Evolutionary conservation across 2,113 vertebrate species (phyloP).

Genomic region (Trematomus loennbergii): DNA sequence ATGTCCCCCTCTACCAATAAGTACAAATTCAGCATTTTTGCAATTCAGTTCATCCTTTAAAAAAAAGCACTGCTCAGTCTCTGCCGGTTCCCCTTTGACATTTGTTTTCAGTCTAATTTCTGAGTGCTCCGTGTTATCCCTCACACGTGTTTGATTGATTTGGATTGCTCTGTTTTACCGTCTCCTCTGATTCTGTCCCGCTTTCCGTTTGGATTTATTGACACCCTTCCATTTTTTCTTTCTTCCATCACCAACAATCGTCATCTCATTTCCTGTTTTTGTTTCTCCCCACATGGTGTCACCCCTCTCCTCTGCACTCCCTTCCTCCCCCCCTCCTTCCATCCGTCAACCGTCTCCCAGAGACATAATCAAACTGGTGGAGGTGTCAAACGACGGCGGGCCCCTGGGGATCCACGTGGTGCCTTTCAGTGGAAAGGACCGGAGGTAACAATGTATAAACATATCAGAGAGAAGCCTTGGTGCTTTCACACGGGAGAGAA

Average conservation of each 20-base stretch:
- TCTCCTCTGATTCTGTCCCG: constrained; percentile 6
- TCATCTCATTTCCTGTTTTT: constrained; percentile 64
- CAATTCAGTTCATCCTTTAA: neutral
- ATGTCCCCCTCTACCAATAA: too few relatives aligned
- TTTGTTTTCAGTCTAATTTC: neutral
- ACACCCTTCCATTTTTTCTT: constrained; percentile 9
- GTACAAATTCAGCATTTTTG: neutral
- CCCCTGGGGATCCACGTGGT: constrained; percentile 99
- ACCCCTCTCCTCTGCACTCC: constrained; percentile 72
- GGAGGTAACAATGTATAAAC: constrained; percentile 87
- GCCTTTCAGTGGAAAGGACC: constrained; percentile 96
- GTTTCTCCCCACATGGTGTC: constrained; percentile 71
- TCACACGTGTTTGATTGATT: constrained; percentile 43
- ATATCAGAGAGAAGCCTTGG: neutral
- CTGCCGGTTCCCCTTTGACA: neutral
- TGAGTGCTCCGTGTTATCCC: neutral
- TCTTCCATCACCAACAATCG: neutral
- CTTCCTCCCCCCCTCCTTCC: neutral
- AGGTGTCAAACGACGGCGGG: constrained; percentile 97
- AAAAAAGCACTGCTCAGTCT: neutral
- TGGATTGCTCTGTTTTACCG: constrained; percentile 34
- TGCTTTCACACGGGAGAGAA: neutral
- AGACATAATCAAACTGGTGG: constrained; percentile 97
- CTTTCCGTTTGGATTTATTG: constrained; percentile 53
- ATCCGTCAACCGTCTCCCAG: constrained; percentile 84